A percentile compares a stretch with the other conserved stretches of the same genome.
These are phyloP conservation scores for Scaptomyza polygonia DNA, from an alignment of 2,888 invertebrate genomes.

Conservation along the genomic window DNA sequence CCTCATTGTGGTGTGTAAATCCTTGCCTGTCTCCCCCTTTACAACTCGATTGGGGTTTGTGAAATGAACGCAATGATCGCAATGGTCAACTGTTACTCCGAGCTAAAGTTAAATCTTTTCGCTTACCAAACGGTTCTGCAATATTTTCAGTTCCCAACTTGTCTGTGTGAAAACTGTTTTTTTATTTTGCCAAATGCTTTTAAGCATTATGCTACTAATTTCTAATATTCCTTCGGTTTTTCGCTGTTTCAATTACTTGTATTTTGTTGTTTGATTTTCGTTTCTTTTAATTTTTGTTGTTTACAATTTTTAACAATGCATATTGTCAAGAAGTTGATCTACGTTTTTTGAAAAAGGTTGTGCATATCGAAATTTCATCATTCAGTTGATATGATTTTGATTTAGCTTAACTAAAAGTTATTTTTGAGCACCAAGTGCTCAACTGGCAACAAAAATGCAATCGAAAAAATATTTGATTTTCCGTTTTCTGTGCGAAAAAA, in stretches of 20 bases:
- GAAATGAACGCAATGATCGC: neutral
- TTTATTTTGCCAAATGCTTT: conserved; percentile 2
- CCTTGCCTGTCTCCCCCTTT: neutral
- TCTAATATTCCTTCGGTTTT: conserved; percentile 10
- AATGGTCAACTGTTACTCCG: neutral
- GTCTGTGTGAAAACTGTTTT: conserved; percentile 3
- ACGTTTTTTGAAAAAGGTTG: conserved; percentile 96
- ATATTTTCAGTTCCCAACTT: conserved; percentile 4
- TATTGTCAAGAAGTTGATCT: conserved; percentile 95
- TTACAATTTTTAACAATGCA: conserved; percentile 36
- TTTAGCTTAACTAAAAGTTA: neutral
- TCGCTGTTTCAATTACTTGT: conserved; percentile 14
- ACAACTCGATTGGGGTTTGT: conserved; percentile 14
- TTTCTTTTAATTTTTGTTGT: conserved; percentile 41
- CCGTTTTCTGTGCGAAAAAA: neutral
- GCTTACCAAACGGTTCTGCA: neutral
- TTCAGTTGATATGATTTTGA: conserved; percentile 31
- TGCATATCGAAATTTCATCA: conserved; percentile 84
- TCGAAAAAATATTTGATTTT: no score
- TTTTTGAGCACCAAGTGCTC: neutral
- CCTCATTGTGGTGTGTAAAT: neutral
- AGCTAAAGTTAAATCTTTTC: neutral
- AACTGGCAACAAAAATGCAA: no score
- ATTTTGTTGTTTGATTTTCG: conserved; percentile 41
- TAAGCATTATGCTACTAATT: conserved; percentile 8